Evolutionary conservation across 2,113 vertebrate genomes (phyloP), one percentile per base, ranked within the genome.

Genomic region (Rutilus rutilus): DNA sequence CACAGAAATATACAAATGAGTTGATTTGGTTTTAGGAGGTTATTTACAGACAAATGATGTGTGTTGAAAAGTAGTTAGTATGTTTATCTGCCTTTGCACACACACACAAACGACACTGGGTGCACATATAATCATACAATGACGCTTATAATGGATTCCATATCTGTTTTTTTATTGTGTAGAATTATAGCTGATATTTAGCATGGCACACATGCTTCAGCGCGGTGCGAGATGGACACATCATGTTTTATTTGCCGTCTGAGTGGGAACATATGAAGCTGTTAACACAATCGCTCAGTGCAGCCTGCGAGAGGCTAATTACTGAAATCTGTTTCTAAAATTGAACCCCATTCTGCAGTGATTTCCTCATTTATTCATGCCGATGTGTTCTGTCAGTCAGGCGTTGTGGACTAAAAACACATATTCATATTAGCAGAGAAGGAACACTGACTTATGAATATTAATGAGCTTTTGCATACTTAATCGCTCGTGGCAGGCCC

Each of bases 301-400:
- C 78, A 82, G 88, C 85, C 82, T 42, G 21, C 27, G 47, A 64
- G 69, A 67, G 82, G 47, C 57, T 42, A 50, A 39, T 85, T 89
- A 82, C 86, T 78, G 84, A 82, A 82, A 54, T 79, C 4, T 75
- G 57, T 82, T 81, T 27, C 76, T 77, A 33, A 71, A 85, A 87
- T 78, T 60, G 42, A 76, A 45, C 77, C 73, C 45, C 39, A 52
- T 87, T 83, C 85, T 57, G 73, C 64, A 6, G 67, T 60, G 85
- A 86, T 76, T 85, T 89, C 77, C 71, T 86, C 71, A 79, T 87
- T 84, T 86, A 83, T 80, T 84, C 77, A 39, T 30, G 60, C 45
- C 19, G 82, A 89, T 87, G 78, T 88, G 50, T 87, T 87, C 86
- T 71, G 87, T 89, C 90, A 89, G 82, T 91, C 86, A 91, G 65